A percentile compares a stretch with the other conserved stretches of the same genome.
Conservation (phyloP, 23 tunicate species). For the Styela plicata region DNA sequence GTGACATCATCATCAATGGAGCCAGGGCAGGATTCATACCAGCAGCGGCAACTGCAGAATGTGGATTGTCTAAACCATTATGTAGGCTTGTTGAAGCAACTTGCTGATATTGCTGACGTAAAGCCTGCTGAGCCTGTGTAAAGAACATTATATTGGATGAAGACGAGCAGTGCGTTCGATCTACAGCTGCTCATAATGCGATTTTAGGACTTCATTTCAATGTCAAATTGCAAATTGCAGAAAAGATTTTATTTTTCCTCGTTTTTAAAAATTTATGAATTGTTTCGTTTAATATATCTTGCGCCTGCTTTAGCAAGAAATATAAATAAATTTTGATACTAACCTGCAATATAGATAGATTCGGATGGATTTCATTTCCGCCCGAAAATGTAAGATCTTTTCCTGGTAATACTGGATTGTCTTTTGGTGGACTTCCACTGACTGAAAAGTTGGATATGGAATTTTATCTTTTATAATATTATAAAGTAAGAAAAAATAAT, state of each 20-base stretch:
- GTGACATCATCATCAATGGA: constrained; percentile 86
- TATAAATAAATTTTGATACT: not conserved
- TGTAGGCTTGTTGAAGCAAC: constrained; percentile 61
- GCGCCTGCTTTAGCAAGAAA: not conserved
- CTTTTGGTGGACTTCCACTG: constrained; percentile 66
- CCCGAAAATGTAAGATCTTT: not conserved
- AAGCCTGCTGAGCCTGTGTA: constrained; percentile 47
- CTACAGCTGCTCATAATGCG: no score
- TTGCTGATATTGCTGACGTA: constrained; percentile 80
- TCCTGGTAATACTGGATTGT: not conserved
- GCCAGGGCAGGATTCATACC: constrained; percentile 59
- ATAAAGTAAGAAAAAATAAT: no score
- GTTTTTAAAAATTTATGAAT: no score
- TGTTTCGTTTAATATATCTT: not conserved
- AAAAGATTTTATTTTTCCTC: no score
- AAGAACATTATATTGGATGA: no score
- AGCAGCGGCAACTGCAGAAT: constrained; percentile 11
- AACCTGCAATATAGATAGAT: not conserved
- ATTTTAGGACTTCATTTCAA: no score
- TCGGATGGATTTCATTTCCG: constrained; percentile 2
- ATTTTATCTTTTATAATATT: no score
- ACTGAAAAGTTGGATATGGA: no score
- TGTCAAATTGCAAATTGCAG: no score
- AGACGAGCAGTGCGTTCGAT: no score
- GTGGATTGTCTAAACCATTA: constrained; percentile 61